Evolutionary conservation across 1,140 invertebrate species (phyloP).

Genomic region (Lepidurus apus): DNA sequence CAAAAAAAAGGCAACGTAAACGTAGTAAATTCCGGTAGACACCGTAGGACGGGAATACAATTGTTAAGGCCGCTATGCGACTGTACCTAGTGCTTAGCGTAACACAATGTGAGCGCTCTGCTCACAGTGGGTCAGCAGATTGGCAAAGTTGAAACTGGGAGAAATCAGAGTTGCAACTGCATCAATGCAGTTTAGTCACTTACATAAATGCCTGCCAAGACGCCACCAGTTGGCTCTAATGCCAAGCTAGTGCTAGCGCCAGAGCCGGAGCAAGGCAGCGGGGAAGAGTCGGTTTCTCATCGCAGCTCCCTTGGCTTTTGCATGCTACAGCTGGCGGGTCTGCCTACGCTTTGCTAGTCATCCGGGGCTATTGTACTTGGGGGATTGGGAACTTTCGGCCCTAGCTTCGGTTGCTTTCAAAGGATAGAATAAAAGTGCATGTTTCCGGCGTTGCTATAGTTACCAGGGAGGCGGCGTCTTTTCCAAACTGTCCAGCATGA

Average conservation of each 20-base stretch:
- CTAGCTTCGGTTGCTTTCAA: slow-evolving; percentile 14
- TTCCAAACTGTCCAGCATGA: slow-evolving; percentile 18
- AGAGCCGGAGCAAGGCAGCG: background rate
- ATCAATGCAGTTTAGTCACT: background rate
- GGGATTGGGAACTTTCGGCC: slow-evolving; percentile 6
- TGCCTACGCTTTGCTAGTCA: slow-evolving; percentile 21
- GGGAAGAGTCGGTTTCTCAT: background rate
- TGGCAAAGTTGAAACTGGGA: background rate
- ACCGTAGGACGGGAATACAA: too few species aligned
- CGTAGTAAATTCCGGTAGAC: too few species aligned
- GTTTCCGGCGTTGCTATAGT: slow-evolving; percentile 18
- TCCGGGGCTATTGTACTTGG: slow-evolving; percentile 20
- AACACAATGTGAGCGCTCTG: too few species aligned
- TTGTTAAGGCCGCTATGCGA: too few species aligned
- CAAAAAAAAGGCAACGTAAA: too few species aligned
- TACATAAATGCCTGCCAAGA: background rate
- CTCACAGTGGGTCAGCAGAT: background rate
- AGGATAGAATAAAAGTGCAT: slow-evolving; percentile 19
- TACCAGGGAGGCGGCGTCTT: slow-evolving; percentile 20
- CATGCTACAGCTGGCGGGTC: slow-evolving; percentile 13
- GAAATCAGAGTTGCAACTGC: background rate
- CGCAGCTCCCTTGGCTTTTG: background rate
- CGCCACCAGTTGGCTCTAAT: slow-evolving; percentile 14
- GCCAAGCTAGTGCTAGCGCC: background rate
- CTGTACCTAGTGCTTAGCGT: too few species aligned